These are phyloP conservation scores for Gallinago media DNA, from an alignment of 2,113 vertebrate species.

Conservation along the genomic window DNA sequence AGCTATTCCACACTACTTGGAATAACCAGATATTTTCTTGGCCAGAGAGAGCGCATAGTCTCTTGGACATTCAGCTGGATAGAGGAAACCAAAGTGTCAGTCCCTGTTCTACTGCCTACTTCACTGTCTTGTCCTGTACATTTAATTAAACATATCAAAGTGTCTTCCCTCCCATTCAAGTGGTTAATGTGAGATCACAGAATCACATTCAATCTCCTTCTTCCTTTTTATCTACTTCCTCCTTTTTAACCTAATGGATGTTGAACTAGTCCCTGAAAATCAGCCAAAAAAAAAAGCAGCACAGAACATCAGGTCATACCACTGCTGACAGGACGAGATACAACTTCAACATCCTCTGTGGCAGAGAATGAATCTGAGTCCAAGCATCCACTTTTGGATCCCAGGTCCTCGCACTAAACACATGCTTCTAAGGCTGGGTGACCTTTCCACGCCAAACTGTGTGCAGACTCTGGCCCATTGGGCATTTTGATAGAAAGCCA, in stretches of 20 bases:
- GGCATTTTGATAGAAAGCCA: background rate
- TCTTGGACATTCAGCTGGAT: background rate
- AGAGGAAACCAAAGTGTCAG: background rate
- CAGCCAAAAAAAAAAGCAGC: background rate
- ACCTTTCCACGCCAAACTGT: background rate
- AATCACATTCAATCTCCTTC: background rate
- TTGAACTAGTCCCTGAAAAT: background rate
- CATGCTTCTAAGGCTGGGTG: background rate
- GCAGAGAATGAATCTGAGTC: background rate
- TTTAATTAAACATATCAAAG: background rate
- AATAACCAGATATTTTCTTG: background rate
- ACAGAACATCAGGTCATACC: background rate
- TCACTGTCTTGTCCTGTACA: background rate
- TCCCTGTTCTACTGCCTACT: background rate
- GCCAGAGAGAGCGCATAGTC: background rate
- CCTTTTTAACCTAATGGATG: background rate
- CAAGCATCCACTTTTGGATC: background rate
- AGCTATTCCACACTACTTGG: background rate
- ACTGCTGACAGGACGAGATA: accelerated
- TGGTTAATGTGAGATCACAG: background rate
- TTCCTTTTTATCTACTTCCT: background rate
- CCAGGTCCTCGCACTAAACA: background rate
- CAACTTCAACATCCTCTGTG: accelerated
- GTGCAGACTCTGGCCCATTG: background rate
- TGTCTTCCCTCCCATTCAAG: background rate